Conservation (phyloP, 2,113 vertebrate genomes). For the Pseudorasbora parva region DNA sequence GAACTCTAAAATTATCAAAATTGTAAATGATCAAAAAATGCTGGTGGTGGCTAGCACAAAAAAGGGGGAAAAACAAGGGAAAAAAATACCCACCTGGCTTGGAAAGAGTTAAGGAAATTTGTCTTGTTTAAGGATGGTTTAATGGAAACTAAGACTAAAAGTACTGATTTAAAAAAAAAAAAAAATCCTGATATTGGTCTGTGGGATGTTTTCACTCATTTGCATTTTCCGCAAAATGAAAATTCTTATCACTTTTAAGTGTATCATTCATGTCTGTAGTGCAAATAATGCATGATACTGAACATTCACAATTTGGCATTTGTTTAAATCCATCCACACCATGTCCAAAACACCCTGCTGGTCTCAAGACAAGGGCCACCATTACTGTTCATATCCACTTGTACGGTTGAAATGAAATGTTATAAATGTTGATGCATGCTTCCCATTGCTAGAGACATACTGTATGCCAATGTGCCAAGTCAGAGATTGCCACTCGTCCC, state of each 20-base stretch:
- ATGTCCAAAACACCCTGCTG: neutral
- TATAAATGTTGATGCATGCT: conserved; percentile 32
- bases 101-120: too few relatives aligned
- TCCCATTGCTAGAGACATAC: conserved; percentile 42
- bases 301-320: neutral
- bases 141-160: neutral
- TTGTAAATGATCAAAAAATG: too few relatives aligned
- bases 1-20: too few relatives aligned
- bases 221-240: neutral
- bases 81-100: too few relatives aligned
- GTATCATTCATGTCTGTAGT: too few relatives aligned
- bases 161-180: neutral
- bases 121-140: neutral
- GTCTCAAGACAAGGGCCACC: conserved; percentile 2
- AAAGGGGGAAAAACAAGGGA: too few relatives aligned
- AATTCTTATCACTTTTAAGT: neutral
- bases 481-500: conserved; percentile 52
- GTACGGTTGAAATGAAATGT: conserved; percentile 6
- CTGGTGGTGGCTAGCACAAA: too few relatives aligned
- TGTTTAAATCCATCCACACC: neutral
- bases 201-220: neutral
- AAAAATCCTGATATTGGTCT: neutral
- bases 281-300: neutral
- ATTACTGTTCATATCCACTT: neutral
- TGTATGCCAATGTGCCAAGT: conserved; percentile 57